Evolutionary conservation across 92 coral and sea anemone genomes (phyloP).

Genomic region (Umimayanthus chanpuru): DNA sequence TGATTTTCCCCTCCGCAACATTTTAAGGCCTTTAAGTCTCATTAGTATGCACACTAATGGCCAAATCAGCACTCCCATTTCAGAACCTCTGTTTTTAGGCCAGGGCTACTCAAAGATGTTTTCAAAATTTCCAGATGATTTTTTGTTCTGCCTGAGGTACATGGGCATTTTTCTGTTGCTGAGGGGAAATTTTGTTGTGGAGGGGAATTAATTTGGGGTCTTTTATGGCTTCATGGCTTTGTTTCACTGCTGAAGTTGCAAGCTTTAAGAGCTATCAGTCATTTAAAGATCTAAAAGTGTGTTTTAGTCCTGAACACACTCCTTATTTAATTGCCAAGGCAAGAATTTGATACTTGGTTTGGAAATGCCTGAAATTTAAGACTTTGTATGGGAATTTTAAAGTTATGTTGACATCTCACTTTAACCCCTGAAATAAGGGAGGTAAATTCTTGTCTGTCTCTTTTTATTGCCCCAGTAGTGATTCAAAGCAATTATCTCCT

Average conservation of each 20-base stretch:
- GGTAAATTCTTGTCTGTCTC: constrained; percentile 14
- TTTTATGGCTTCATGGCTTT: not conserved
- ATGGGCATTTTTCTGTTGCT: too few species aligned
- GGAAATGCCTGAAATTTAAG: not conserved
- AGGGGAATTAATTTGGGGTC: too few species aligned
- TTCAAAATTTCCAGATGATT: too few species aligned
- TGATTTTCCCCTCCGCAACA: too few species aligned
- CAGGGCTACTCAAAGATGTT: too few species aligned
- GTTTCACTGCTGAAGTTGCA: constrained; percentile 6
- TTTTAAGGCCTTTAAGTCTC: too few species aligned
- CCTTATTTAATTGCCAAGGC: constrained; percentile 11
- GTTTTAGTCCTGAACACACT: constrained; percentile 1
- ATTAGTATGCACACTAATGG: too few species aligned
- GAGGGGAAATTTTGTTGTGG: too few species aligned
- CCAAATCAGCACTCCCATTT: too few species aligned
- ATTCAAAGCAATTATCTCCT: constrained; percentile 14
- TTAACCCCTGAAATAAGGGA: constrained; percentile 14
- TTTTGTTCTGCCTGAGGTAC: too few species aligned
- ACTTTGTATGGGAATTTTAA: too few species aligned
- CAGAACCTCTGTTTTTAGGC: too few species aligned
- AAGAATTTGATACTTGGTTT: constrained; percentile 7
- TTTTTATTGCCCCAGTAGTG: constrained; percentile 7
- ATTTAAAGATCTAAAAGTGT: constrained; percentile 1
- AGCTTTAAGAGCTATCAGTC: constrained; percentile 11
- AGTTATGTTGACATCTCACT: constrained; percentile 13